Conservation (phyloP, 1,140 invertebrate species). For the Drosophila sulfurigaster region DNA sequence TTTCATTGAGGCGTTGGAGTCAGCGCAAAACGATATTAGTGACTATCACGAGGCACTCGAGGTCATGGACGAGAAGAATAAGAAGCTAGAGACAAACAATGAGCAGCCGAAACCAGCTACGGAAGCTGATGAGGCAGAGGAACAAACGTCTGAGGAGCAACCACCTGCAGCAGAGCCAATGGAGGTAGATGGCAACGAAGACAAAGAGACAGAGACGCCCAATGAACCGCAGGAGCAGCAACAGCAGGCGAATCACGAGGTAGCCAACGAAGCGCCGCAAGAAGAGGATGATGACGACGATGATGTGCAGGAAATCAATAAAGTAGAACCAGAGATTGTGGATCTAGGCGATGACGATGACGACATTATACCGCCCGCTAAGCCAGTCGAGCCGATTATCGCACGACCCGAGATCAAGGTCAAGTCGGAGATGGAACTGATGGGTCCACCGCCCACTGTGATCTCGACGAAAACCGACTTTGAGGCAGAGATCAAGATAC, state of each 20-base stretch:
- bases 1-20: conserved; percentile 96
- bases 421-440: conserved; percentile 73
- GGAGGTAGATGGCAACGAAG: conserved; percentile 50
- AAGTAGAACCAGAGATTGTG: conserved; percentile 78
- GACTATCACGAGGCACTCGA: conserved; percentile 87
- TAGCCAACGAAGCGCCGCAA: background rate
- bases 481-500: conserved; percentile 79
- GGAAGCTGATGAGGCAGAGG: background rate
- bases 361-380: conserved; percentile 39
- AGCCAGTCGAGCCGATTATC: conserved; percentile 11
- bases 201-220: too few species aligned
- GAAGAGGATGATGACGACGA: conserved; percentile 65
- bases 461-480: conserved; percentile 79
- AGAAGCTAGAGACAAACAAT: conserved; percentile 3
- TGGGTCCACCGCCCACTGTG: conserved; percentile 70
- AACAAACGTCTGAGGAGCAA: background rate
- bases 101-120: conserved; percentile 9
- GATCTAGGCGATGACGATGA: conserved; percentile 80
- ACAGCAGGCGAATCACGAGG: conserved; percentile 13
- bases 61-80: conserved; percentile 82
- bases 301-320: conserved; percentile 76
- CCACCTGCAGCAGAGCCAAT: conserved; percentile 65
- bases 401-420: conserved; percentile 70
- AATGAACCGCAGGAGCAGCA: background rate
- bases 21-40: conserved; percentile 91